Evolutionary conservation across 2,888 invertebrate genomes (phyloP).

Genomic region (Phasia obesa): DNA sequence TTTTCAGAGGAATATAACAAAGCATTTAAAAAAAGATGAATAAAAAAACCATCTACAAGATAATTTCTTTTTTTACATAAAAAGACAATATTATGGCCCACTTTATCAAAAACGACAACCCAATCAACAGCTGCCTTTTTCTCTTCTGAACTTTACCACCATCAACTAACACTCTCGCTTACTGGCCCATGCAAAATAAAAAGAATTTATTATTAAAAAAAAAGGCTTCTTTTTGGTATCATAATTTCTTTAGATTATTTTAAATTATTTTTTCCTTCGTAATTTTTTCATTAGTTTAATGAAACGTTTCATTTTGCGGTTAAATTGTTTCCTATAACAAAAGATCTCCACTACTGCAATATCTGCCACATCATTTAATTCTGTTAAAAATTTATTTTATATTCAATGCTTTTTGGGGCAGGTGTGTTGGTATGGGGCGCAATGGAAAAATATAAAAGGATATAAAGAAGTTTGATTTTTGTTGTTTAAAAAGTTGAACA

Average conservation of each 20-base stretch:
- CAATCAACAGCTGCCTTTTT: constrained; percentile 65
- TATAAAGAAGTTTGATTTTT: constrained; percentile 53
- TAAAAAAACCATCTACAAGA: constrained; percentile 4
- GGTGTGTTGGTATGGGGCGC: constrained; percentile 45
- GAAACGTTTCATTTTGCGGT: constrained; percentile 44
- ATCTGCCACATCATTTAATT: constrained; percentile 64
- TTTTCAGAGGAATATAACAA: constrained; percentile 43
- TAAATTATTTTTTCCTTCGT: constrained; percentile 8
- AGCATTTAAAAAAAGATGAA: constrained; percentile 34
- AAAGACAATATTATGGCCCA: constrained; percentile 63
- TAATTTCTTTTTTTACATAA: constrained; percentile 43
- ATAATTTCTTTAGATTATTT: constrained; percentile 51
- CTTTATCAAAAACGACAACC: constrained; percentile 54
- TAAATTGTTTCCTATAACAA: constrained; percentile 52
- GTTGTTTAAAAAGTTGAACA: constrained; percentile 27
- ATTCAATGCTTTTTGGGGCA: constrained; percentile 44
- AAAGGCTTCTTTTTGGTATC: constrained; percentile 6
- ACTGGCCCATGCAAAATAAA: neutral
- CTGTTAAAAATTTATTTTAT: constrained; percentile 55
- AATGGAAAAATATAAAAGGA: constrained; percentile 6
- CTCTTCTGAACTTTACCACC: constrained; percentile 13
- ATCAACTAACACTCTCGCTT: neutral
- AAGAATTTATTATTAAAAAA: constrained; percentile 26
- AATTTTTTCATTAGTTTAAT: constrained; percentile 10
- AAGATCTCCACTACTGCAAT: constrained; percentile 30